phyloP scores from a whole-genome alignment of 2,888 invertebrate species.

The Agrochola macilenta region DNA sequence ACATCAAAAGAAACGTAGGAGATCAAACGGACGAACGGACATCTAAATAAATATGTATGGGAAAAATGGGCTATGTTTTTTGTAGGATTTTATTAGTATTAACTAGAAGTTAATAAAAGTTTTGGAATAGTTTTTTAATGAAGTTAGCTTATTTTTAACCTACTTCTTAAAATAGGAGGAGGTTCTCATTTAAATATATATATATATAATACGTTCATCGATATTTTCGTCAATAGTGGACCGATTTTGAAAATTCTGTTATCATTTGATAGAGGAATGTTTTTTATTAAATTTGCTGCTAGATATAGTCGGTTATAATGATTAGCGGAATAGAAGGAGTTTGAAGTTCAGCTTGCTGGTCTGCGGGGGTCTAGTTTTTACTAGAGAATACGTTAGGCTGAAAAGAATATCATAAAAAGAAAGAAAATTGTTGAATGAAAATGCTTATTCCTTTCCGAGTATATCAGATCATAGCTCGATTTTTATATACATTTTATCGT shows the following conservation, averaged over 20 bases:
- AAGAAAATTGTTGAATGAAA: too few relatives aligned
- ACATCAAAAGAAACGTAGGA: constrained; percentile 61
- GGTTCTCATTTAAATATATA: too few relatives aligned
- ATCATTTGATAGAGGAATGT: too few relatives aligned
- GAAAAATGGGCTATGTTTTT: constrained; percentile 30
- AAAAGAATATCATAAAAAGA: not conserved
- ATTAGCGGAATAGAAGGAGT: not conserved
- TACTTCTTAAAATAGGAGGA: too few relatives aligned
- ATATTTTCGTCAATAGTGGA: too few relatives aligned
- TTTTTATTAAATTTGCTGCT: too few relatives aligned
- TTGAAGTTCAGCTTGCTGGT: not conserved
- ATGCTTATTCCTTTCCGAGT: not conserved
- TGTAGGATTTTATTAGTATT: constrained; percentile 34
- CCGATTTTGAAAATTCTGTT: too few relatives aligned
- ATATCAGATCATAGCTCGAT: not conserved
- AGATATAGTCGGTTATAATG: too few relatives aligned
- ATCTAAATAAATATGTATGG: constrained; percentile 49
- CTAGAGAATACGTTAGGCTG: not conserved
- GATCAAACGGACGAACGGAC: constrained; percentile 57
- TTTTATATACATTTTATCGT: constrained; percentile 1
- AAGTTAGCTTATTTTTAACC: not conserved
- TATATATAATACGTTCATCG: too few relatives aligned
- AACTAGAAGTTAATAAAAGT: constrained; percentile 10
- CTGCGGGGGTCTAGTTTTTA: not conserved
- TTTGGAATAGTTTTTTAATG: not conserved